Evolutionary conservation across 2,113 vertebrate genomes (phyloP).

Genomic region (Solea senegalensis): DNA sequence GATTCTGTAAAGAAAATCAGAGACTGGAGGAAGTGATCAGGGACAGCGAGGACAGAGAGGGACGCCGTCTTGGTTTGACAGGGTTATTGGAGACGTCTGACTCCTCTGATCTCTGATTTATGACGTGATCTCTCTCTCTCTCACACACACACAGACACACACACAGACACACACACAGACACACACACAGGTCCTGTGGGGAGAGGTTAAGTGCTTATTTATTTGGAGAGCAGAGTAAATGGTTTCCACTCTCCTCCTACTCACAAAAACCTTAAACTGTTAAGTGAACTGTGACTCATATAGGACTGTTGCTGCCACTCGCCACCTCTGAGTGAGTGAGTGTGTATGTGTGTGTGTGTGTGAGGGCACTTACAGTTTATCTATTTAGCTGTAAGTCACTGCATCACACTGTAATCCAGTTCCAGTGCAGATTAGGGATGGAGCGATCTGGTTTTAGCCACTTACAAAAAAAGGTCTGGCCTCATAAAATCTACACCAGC

Average conservation of each 20-base stretch:
- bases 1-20: conserved; percentile 21
- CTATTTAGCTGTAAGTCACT: not conserved
- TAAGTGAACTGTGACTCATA: conserved; percentile 75
- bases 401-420: not conserved
- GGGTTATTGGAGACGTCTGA: conserved; percentile 67
- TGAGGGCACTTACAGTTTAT: not conserved
- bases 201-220: conserved; percentile 82
- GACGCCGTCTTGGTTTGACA: conserved; percentile 63
- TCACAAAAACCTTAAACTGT: conserved; percentile 72
- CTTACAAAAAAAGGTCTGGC: not conserved
- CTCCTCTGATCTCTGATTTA: conserved; percentile 65
- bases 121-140: conserved; percentile 57
- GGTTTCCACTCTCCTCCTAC: conserved; percentile 69
- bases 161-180: conserved; percentile 29
- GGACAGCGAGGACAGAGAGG: conserved; percentile 26
- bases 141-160: conserved; percentile 32
- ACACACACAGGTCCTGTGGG: conserved; percentile 65
- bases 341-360: conserved; percentile 6
- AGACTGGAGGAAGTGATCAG: conserved; percentile 16
- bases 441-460: not conserved
- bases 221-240: conserved; percentile 77
- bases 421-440: not conserved
- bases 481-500: too few species aligned
- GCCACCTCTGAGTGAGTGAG: conserved; percentile 13
- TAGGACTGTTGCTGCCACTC: conserved; percentile 53